Conservation (phyloP, 2,113 vertebrate species). For the Apeltes quadracus region DNA sequence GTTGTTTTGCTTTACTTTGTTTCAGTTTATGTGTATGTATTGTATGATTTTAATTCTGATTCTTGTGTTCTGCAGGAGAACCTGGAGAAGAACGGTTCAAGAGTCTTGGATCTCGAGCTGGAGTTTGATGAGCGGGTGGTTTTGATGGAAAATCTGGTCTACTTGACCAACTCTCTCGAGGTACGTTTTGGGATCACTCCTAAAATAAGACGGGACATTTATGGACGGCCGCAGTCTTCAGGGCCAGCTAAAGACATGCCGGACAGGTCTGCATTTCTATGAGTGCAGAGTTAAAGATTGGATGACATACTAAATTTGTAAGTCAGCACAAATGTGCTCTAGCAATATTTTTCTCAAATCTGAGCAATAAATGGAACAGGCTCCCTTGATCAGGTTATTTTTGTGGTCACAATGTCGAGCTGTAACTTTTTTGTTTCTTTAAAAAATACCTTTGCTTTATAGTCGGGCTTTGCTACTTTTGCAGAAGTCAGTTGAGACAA, state of each 20-base stretch:
- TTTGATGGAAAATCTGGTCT: conserved; percentile 93
- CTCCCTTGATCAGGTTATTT: neutral
- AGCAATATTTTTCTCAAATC: neutral
- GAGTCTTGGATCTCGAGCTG: conserved; percentile 91
- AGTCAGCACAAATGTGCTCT: no score
- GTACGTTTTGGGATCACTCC: conserved; percentile 66
- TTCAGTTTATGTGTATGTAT: neutral
- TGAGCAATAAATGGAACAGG: neutral
- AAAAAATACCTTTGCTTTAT: neutral
- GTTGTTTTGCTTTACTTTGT: neutral
- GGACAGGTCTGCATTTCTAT: neutral
- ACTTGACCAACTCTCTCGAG: conserved; percentile 95
- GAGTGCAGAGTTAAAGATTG: neutral
- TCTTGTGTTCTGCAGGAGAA: conserved; percentile 84
- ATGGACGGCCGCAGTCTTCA: neutral
- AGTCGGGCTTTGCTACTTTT: conserved; percentile 25
- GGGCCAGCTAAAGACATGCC: neutral
- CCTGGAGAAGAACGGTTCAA: conserved; percentile 90
- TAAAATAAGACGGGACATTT: neutral
- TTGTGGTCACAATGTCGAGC: conserved; percentile 13
- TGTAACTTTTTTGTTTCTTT: conserved; percentile 14
- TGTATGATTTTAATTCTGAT: neutral
- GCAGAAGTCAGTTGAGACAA: conserved; percentile 31
- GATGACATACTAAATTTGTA: neutral
- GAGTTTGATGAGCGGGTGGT: conserved; percentile 94